Conservation (phyloP, 2,888 invertebrate genomes). For the Scaptomyza flava region DNA sequence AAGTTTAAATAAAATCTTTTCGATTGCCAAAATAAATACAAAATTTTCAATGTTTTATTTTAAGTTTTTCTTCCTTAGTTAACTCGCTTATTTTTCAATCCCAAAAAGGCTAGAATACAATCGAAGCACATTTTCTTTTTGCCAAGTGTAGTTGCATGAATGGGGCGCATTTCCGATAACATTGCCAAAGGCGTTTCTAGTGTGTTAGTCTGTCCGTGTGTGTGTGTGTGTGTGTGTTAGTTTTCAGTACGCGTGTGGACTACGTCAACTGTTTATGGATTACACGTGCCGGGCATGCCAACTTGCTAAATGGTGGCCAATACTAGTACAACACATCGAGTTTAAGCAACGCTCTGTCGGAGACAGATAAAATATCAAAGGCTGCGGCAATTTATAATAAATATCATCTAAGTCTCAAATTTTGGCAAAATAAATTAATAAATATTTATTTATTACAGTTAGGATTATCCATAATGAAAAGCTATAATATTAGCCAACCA, state of each 20-base stretch:
- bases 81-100: not conserved
- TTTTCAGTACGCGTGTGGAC: slow-evolving; percentile 29
- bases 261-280: slow-evolving; percentile 70
- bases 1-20: no score
- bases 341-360: slow-evolving; percentile 22
- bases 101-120: not conserved
- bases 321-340: slow-evolving; percentile 4
- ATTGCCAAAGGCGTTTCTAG: not conserved
- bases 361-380: slow-evolving; percentile 42
- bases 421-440: slow-evolving; percentile 26
- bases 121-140: not conserved
- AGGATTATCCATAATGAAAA: not conserved
- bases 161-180: not conserved
- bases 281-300: slow-evolving; percentile 68
- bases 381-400: slow-evolving; percentile 18
- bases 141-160: slow-evolving; percentile 19
- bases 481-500: slow-evolving; percentile 19
- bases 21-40: no score
- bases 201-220: not conserved
- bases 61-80: no score
- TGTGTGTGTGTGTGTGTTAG: slow-evolving; percentile 5
- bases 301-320: slow-evolving; percentile 13
- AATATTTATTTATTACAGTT: slow-evolving; percentile 5
- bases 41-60: no score
- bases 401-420: slow-evolving; percentile 40